phyloP scores from a whole-genome alignment of 2,113 vertebrate species.

The Conger conger region DNA sequence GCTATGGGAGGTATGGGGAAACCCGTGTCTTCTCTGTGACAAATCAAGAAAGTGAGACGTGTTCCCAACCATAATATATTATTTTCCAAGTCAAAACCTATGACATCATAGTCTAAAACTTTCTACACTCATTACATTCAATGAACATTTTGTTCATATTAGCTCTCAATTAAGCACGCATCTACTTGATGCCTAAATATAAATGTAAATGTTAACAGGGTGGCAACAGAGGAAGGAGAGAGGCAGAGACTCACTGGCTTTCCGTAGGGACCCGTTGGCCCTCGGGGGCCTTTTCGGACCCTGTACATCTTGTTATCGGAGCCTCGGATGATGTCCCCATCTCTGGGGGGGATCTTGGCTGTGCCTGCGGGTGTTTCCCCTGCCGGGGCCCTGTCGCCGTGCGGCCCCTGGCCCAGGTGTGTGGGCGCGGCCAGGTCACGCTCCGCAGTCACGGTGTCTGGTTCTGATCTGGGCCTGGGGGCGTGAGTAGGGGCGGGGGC shows the following conservation, averaged over 20 bases:
- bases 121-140: no score
- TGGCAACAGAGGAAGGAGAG: background rate
- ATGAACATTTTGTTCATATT: no score
- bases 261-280: conserved; percentile 70
- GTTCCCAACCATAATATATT: no score
- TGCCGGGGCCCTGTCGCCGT: background rate
- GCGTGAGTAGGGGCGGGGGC: background rate
- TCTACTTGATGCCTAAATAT: no score
- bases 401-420: background rate
- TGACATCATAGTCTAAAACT: no score
- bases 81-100: no score
- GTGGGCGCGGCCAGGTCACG: conserved; percentile 8
- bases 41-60: no score
- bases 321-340: conserved; percentile 27
- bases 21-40: no score
- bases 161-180: no score
- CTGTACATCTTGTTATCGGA: conserved; percentile 48
- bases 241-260: conserved; percentile 64
- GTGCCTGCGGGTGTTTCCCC: conserved; percentile 27
- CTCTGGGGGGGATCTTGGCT: conserved; percentile 34
- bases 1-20: no score
- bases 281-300: conserved; percentile 59
- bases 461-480: background rate
- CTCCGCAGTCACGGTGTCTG: background rate
- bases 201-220: no score